Percentiles rank a stretch among this genome's conserved stretches.
phyloP scores from a whole-genome alignment of 2,113 vertebrate species.

The Jacana jacana region DNA sequence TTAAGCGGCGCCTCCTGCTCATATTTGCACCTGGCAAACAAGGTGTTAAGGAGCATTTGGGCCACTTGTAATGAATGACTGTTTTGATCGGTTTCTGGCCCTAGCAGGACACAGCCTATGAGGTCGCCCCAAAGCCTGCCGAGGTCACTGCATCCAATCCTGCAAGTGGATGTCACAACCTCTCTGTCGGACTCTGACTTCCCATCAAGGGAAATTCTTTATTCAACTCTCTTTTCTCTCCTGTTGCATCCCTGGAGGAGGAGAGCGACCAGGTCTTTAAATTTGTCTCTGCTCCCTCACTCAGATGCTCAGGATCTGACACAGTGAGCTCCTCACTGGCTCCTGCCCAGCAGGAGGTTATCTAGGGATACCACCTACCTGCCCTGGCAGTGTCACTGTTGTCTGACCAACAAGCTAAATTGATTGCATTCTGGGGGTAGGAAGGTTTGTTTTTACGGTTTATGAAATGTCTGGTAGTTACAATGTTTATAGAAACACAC shows the following conservation, averaged over 20 bases:
- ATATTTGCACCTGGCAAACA: background rate
- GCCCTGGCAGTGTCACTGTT: background rate
- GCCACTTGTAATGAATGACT: background rate
- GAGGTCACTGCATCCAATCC: background rate
- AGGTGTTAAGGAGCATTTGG: background rate
- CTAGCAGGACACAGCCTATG: background rate
- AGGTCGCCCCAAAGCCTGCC: background rate
- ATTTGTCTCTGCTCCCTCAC: background rate
- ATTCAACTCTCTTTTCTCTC: background rate
- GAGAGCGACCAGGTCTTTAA: background rate
- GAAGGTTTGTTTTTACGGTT: slow-evolving; percentile 45
- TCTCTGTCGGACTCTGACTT: background rate
- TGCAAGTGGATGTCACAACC: background rate
- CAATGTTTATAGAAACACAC: slow-evolving; percentile 46
- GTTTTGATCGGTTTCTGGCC: background rate
- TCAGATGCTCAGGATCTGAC: background rate
- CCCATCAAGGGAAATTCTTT: background rate
- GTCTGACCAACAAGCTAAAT: background rate
- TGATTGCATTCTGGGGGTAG: background rate
- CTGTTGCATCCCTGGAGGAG: background rate
- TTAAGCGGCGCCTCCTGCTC: background rate
- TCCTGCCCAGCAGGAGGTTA: accelerated
- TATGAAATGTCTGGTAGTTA: slow-evolving; percentile 9
- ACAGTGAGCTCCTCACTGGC: background rate
- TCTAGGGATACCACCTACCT: background rate